A percentile compares a stretch with the other conserved stretches of the same genome.
Conservation (phyloP, 2,888 invertebrate genomes). For the Xanthostigma xanthostigma region DNA sequence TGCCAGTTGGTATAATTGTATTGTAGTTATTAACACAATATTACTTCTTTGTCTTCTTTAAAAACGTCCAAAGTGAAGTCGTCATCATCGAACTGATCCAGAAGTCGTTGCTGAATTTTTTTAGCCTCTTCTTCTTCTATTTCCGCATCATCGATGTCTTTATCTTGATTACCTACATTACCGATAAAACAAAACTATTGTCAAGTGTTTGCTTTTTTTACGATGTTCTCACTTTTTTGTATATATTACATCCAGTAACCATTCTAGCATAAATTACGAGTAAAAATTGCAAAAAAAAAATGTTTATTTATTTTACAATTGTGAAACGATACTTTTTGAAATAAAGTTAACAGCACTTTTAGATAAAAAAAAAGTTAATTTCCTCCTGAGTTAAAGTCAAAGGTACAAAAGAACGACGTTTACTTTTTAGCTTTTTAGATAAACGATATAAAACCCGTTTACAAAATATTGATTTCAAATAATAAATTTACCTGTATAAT, state of each 20-base stretch:
- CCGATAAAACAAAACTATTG: too few species aligned
- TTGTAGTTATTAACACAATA: not conserved
- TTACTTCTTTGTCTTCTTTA: slow-evolving; percentile 21
- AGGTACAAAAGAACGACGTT: slow-evolving; percentile 11
- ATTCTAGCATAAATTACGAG: too few species aligned
- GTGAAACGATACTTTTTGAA: too few species aligned
- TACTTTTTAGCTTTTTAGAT: not conserved
- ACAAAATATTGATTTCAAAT: not conserved
- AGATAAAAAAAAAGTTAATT: too few species aligned
- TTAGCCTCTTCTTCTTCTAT: slow-evolving; percentile 74
- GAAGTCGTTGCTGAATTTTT: slow-evolving; percentile 60
- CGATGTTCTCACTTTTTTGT: too few species aligned
- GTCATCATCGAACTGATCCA: slow-evolving; percentile 62
- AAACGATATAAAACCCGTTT: not conserved
- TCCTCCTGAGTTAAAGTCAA: too few species aligned
- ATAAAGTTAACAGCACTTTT: too few species aligned
- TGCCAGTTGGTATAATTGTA: not conserved
- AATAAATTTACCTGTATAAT: slow-evolving; percentile 49
- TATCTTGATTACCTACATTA: slow-evolving; percentile 25
- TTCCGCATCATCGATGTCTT: slow-evolving; percentile 57
- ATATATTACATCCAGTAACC: too few species aligned
- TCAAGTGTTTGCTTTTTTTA: too few species aligned
- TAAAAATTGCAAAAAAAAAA: too few species aligned
- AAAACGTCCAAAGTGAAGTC: slow-evolving; percentile 52
- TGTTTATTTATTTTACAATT: too few species aligned